Evolutionary conservation across 2,113 vertebrate species (phyloP).

Genomic region (Serinus canaria): DNA sequence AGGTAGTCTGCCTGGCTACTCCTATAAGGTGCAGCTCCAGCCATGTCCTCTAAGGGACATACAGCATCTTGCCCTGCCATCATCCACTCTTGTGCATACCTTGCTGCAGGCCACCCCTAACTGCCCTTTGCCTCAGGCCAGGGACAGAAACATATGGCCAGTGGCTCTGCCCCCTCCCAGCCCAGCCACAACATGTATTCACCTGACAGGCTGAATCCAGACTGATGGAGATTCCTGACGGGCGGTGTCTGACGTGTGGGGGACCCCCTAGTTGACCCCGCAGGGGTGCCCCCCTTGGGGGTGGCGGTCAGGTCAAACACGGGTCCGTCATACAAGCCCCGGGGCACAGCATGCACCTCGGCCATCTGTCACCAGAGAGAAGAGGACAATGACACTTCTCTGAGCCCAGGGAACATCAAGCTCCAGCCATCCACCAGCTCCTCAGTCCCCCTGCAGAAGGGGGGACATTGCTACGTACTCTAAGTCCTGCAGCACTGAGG

Average conservation of each 20-base stretch:
- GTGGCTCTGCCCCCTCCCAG: background rate
- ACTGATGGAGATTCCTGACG: conserved; percentile 94
- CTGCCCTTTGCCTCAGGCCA: background rate
- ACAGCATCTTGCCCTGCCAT: background rate
- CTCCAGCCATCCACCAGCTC: background rate
- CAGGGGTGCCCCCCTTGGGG: conserved; percentile 91
- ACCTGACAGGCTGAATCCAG: conserved; percentile 95
- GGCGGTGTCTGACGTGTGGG: conserved; percentile 88
- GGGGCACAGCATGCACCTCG: conserved; percentile 89
- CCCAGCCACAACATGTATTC: conserved; percentile 1
- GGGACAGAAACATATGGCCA: background rate
- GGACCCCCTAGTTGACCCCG: conserved; percentile 87
- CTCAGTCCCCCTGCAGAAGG: background rate
- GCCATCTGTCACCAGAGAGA: conserved; percentile 79
- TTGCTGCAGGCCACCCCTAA: background rate
- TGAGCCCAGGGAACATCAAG: background rate
- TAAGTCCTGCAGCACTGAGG: background rate
- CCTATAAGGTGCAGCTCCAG: background rate
- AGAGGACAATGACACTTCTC: background rate
- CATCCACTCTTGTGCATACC: background rate
- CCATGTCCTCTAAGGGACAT: background rate
- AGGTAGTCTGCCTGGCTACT: background rate
- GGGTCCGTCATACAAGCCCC: conserved; percentile 95
- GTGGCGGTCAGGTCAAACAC: conserved; percentile 91
- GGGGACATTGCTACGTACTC: rapidly evolving